Evolutionary conservation across 2,797 vertebrate genomes (phyloP).

Genomic region (Spinibarbus caldwelli): DNA sequence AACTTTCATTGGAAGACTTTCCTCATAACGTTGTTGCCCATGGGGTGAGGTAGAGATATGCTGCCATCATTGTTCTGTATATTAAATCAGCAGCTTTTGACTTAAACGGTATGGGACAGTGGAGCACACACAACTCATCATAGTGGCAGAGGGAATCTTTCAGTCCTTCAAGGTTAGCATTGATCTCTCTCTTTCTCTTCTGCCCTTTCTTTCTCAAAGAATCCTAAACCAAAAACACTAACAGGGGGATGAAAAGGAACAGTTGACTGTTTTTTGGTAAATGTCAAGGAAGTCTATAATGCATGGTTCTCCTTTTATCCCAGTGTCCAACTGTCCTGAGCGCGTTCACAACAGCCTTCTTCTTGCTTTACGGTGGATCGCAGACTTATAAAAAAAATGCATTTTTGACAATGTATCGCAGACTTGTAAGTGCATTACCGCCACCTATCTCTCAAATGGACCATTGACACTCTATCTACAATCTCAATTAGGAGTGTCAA

Average conservation of each 20-base stretch:
- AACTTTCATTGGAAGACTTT: conserved; percentile 68
- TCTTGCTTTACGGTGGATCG: too few species aligned
- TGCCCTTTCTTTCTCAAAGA: conserved; percentile 62
- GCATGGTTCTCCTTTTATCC: neutral
- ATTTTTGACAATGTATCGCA: too few species aligned
- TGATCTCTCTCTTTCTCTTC: conserved; percentile 66
- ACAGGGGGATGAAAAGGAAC: conserved; percentile 63
- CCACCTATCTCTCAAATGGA: too few species aligned
- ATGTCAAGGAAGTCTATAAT: conserved; percentile 22
- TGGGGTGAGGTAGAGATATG: conserved; percentile 69
- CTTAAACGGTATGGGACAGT: conserved; percentile 68
- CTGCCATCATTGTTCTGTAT: conserved; percentile 76
- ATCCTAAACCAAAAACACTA: conserved; percentile 71
- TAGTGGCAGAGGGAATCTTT: neutral
- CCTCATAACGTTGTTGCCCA: conserved; percentile 44
- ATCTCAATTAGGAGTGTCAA: too few species aligned
- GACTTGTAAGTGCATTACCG: too few species aligned
- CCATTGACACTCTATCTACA: too few species aligned
- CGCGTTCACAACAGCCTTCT: too few species aligned
- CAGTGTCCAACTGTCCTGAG: neutral
- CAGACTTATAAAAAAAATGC: too few species aligned
- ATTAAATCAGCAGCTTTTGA: conserved; percentile 75
- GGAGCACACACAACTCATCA: conserved; percentile 64
- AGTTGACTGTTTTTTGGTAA: conserved; percentile 59
- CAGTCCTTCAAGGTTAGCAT: neutral